Base-by-base conservation (phyloP, 2,888 invertebrate species). In the Strigamia crassipes region DNA sequence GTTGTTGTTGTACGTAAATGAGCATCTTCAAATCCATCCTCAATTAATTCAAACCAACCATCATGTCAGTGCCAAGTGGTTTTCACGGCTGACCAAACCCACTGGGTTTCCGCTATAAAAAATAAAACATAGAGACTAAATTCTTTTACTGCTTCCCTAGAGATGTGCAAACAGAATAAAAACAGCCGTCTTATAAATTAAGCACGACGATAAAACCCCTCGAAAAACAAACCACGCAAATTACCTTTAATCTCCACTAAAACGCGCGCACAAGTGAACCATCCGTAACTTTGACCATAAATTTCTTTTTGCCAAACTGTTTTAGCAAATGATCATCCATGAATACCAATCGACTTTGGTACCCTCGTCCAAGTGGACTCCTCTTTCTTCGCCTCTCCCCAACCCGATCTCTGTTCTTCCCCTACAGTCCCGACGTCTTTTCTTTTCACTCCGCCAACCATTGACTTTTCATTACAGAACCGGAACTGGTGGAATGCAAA, bases 391-490 rank as follows among this genome's bases (percentile, higher is more conserved):
- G 10, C 15, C 42, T 34, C 34, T 3, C 34, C 51, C 51, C n/a
- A 51, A 51, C 51, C 10, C 51, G 51, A 51, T 51, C 51, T n/a
- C 51, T 51, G 3, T 51, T 51, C 51, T 51, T 51, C 51, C 51
- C 51, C 51, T 51, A 51, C 5, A 18, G 23, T 61, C 61, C 9
- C 61, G 21, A 42, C 61, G 61, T 61, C 61, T 61, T 61, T 61
- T 61, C 61, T 61, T 61, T 61, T 61, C 18, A 61, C 61, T 61
- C 61, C 18, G 61, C 61, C 61, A 61, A 61, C 61, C 61, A 61
- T 61, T 61, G 61, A 61, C 61, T 61, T 61, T 61, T 61, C 61
- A 61, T 61, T 61, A 61, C 61, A 61, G 61, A 61, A 61, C 61
- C 61, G 61, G 61, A 61, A 61, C 61, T 61, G 61, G 61, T 61